Conservation (phyloP, 2,113 vertebrate genomes). For the Ptyas mucosa region DNA sequence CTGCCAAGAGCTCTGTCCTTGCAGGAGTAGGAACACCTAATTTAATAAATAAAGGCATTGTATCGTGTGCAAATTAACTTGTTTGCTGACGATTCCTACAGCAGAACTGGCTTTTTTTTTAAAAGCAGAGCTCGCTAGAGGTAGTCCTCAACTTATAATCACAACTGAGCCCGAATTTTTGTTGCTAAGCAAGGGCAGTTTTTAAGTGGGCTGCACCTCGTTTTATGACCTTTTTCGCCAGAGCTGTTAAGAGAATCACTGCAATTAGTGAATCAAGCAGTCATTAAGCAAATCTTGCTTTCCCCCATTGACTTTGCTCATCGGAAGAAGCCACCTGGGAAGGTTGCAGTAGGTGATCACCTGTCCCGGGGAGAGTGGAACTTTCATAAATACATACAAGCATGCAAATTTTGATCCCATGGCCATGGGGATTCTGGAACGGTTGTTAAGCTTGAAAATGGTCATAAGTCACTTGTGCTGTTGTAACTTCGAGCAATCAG, state of each 20-base stretch:
- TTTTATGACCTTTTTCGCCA: not conserved
- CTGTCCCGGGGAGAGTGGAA: not conserved
- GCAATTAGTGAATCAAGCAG: not conserved
- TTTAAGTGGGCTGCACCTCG: not conserved
- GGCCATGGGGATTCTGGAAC: not conserved
- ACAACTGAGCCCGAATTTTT: not conserved
- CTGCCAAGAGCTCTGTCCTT: not conserved
- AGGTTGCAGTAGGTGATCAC: not conserved
- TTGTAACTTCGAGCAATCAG: no score
- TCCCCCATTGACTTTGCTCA: not conserved
- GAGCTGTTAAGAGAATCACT: not conserved
- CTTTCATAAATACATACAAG: not conserved
- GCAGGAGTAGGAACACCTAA: not conserved
- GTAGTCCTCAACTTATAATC: not conserved
- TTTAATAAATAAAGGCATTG: not conserved
- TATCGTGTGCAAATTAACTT: not conserved
- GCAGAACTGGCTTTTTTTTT: not conserved
- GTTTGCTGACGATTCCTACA: not conserved
- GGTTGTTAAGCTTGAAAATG: not conserved
- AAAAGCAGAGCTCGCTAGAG: not conserved
- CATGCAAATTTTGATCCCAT: not conserved
- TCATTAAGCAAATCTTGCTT: not conserved
- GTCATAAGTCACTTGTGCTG: not conserved
- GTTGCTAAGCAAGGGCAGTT: not conserved
- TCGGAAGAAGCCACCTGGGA: not conserved